Evolutionary conservation across 1,140 invertebrate species (phyloP).

Genomic region (Pseudomyrmex flavicornis): DNA sequence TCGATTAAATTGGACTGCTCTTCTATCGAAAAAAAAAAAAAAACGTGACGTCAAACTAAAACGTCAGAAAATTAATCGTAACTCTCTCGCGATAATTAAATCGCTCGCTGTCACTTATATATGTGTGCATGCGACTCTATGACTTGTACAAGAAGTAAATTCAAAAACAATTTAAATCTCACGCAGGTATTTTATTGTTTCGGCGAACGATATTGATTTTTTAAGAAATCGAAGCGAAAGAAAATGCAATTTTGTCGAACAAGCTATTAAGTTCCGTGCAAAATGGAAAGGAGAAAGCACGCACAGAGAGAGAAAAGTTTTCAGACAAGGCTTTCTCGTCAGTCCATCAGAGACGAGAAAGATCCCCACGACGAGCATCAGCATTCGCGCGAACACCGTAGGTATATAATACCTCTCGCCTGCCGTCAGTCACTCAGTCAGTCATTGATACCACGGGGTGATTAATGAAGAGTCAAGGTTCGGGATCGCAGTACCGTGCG

Average conservation of each 20-base stretch:
- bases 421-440: constrained; percentile 84
- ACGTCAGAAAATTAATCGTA: constrained; percentile 9
- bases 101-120: not conserved
- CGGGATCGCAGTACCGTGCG: constrained; percentile 81
- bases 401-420: constrained; percentile 82
- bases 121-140: no score
- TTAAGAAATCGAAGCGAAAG: not conserved
- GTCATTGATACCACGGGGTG: constrained; percentile 84
- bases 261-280: constrained; percentile 21
- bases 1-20: constrained; percentile 34
- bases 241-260: constrained; percentile 10
- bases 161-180: not conserved
- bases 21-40: constrained; percentile 18
- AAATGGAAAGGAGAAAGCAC: constrained; percentile 35
- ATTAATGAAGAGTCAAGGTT: constrained; percentile 85
- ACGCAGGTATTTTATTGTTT: not conserved
- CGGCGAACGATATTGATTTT: not conserved
- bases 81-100: constrained; percentile 31
- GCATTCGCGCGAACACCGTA: constrained; percentile 74
- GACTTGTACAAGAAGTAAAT: no score
- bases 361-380: constrained; percentile 72
- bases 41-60: not conserved
- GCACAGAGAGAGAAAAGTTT: constrained; percentile 26
- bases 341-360: constrained; percentile 54
- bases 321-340: constrained; percentile 55